Evolutionary conservation across 2,113 vertebrate genomes (phyloP).

Genomic region (Glaucidium brasilianum): DNA sequence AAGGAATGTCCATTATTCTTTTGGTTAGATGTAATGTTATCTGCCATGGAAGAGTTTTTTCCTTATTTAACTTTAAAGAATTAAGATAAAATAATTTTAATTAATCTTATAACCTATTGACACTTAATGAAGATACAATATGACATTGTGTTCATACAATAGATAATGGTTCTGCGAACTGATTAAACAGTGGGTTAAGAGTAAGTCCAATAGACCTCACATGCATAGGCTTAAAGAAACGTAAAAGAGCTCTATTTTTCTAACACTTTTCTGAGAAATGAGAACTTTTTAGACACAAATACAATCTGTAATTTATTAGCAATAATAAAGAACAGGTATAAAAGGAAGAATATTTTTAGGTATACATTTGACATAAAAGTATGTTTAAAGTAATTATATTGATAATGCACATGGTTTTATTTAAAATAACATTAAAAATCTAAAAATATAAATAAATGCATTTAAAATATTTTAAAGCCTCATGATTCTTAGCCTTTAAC

Average conservation of each 20-base stretch:
- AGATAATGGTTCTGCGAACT: neutral
- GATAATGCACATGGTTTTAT: neutral
- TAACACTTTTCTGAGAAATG: neutral
- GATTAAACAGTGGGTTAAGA: neutral
- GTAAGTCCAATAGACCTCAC: neutral
- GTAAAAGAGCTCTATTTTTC: neutral
- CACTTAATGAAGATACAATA: neutral
- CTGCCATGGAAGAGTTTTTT: neutral
- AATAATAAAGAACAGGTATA: neutral
- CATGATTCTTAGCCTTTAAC: neutral
- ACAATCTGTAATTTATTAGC: neutral
- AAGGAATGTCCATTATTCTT: neutral
- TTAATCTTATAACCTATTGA: neutral
- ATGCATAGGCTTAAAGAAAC: neutral
- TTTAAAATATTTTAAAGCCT: neutral
- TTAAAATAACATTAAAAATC: neutral
- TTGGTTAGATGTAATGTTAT: neutral
- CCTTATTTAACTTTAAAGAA: neutral
- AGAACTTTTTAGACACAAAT: neutral
- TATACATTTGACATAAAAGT: neutral
- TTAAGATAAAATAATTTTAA: neutral
- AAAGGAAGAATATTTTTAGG: neutral
- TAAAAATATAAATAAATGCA: neutral
- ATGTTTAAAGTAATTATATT: neutral
- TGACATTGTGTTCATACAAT: neutral